Base-by-base conservation (phyloP, 2,888 invertebrate species). In the Pristionchus arcanus region DNA sequence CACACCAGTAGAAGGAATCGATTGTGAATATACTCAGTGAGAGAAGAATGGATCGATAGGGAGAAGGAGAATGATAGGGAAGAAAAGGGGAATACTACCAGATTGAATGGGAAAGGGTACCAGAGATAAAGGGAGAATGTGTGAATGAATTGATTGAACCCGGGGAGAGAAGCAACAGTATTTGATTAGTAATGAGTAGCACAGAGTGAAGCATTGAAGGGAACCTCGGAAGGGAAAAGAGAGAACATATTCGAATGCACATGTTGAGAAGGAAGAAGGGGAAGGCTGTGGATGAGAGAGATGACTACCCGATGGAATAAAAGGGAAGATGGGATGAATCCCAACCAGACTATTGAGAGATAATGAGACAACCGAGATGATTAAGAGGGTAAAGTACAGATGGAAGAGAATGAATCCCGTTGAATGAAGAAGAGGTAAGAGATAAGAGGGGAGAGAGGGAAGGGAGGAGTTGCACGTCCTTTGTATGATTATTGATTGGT, bases 401-500 rank as follows among this genome's bases (percentile, higher is more conserved):
- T 77, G 77, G 77, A n/a, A 11, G 37, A 25, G 25, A 42, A 42
- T 37, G 31, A 77, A 77, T 77, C 77, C 77, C 77, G 77, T 77
- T 19, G 71, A n/a, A 34, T 16, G 28, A 28, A 28, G 42, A 42
- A 42, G 19, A 34, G 25, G 34, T 49, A 49, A 74, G 77, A 77
- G 77, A 77, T 77, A 77, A 31, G 7, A 25, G 25, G 59, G 59
- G 19, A 59, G 59, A 15, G 55, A 19, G 55, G 13, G 19, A 13
- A 13, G 77, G 77, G 37, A 21, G 77, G 49, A 34, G 9, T 77
- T 77, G 77, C 77, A 77, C 77, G 77, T 77, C 77, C 77, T 77
- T 42, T 77, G 77, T 77, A 77, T 77, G 71, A 77, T 42, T 77
- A n/a, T 71, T 77, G 77, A 77, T 77, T 77, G 77, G 77, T 77